A percentile compares a stretch with the other conserved stretches of the same genome.
phyloP scores from a whole-genome alignment of 2,888 invertebrate genomes.

The Tetropium fuscum region DNA sequence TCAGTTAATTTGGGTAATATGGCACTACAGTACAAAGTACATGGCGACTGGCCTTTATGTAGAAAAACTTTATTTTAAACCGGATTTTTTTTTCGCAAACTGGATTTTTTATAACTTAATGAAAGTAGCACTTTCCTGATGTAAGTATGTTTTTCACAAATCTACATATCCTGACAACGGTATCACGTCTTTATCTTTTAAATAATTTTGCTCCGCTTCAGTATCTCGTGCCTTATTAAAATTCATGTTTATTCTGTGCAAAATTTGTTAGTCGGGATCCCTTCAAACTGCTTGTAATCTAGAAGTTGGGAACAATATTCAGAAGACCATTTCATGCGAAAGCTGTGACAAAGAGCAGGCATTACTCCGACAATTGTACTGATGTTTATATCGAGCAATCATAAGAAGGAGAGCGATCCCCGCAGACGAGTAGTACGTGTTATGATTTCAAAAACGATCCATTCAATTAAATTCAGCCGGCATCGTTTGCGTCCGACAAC shows the following conservation, averaged over 20 bases:
- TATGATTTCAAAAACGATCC: constrained; percentile 53
- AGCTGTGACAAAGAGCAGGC: constrained; percentile 20
- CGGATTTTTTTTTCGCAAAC: too few relatives aligned
- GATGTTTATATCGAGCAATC: constrained; percentile 25
- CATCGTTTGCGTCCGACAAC: constrained; percentile 57
- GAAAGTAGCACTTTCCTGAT: too few relatives aligned
- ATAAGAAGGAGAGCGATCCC: constrained; percentile 20
- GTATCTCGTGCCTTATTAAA: constrained; percentile 16
- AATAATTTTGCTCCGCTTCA: too few relatives aligned
- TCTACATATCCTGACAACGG: too few relatives aligned
- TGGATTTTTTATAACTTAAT: too few relatives aligned
- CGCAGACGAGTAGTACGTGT: constrained; percentile 52
- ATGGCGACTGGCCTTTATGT: too few relatives aligned
- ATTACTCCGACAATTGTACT: constrained; percentile 28
- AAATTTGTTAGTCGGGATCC: constrained; percentile 10
- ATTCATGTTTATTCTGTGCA: constrained; percentile 18
- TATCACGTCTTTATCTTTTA: too few relatives aligned
- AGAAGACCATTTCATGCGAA: not conserved
- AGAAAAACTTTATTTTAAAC: too few relatives aligned
- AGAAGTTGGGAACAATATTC: constrained; percentile 10
- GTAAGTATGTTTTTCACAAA: too few relatives aligned
- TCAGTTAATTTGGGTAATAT: too few relatives aligned
- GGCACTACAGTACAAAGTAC: too few relatives aligned
- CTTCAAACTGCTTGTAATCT: constrained; percentile 13
- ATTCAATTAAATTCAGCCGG: constrained; percentile 56